Evolutionary conservation across 2,888 invertebrate species (phyloP), one percentile per base, ranked within the genome.

Genomic region (Ellobium chinense): DNA sequence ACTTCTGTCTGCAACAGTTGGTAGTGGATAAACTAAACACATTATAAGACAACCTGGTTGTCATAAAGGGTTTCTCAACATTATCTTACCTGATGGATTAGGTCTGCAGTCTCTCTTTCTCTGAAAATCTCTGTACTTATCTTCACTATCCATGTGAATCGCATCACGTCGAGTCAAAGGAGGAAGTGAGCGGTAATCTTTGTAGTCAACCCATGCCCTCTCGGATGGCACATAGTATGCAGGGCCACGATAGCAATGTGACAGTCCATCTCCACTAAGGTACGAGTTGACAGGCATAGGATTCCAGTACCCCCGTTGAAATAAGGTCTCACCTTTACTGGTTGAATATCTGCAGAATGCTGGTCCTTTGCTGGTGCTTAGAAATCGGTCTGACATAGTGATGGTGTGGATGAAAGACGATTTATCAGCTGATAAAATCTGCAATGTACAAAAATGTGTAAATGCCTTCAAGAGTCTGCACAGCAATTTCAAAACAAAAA

Each of bases 151-250:
- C 80, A 91, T 88, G 66, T 90, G 88, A n/a, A 89, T 90, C 5
- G 89, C 90, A 82, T 91, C 91, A 70, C 90, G 82, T 46, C 85
- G 85, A 14, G 90, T 85, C 60, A 83, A 85, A 5, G 86, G 75
- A 24, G 91, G 91, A 36, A 90, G 78, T 0, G 89, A 88, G 29
- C 88, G 84, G 78, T 90, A 88, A 34, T 91, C 86, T 66, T 87
- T 85, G 63, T 89, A 88, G 21, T 87, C 85, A 21, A 88, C 86
- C 89, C 90, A 91, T 37, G 85, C 76, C 31, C 89, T 80, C 66
- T 91, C 91, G 18, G 91, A 91, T 0, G 91, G 91, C 3, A 91
- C 89, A 81, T 91, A 91, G 76, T 89, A 88, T 24, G 84, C 87
- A 14, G 88, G 83, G 4, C 91, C 90, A 31, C 72, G 77, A 82